Evolutionary conservation across 2,888 invertebrate genomes (phyloP).

Genomic region (Halocaridina rubra): DNA sequence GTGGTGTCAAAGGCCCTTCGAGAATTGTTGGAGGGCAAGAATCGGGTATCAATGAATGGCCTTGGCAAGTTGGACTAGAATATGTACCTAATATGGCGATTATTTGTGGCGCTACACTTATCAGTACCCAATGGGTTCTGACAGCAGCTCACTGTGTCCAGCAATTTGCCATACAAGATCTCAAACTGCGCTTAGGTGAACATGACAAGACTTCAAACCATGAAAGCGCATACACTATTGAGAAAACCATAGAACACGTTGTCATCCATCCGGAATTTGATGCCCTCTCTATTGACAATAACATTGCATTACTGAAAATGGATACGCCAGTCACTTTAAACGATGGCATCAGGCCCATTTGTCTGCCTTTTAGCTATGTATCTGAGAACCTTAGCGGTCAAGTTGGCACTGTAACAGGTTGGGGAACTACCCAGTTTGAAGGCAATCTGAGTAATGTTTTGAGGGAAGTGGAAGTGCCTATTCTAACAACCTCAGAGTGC

Average conservation of each 20-base stretch:
- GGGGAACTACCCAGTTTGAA: conserved; percentile 25
- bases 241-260: not conserved
- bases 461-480: conserved; percentile 6
- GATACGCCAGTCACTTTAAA: conserved; percentile 18
- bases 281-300: not conserved
- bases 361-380: conserved; percentile 13
- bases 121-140: conserved; percentile 10
- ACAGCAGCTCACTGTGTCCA: conserved; percentile 51
- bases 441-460: not conserved
- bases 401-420: conserved; percentile 24
- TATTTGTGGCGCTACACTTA: conserved; percentile 42
- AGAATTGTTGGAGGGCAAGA: conserved; percentile 20
- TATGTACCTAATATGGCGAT: not conserved
- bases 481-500: conserved; percentile 24
- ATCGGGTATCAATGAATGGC: conserved; percentile 15
- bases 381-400: not conserved
- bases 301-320: conserved; percentile 56
- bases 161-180: not conserved
- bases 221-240: not conserved
- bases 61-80: conserved; percentile 43
- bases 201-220: not conserved
- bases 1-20: conserved; percentile 9
- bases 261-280: conserved; percentile 14
- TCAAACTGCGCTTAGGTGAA: conserved; percentile 20
- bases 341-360: conserved; percentile 12